These are phyloP conservation scores for Cladorhizidae sp. DNA, from an alignment of 37 sponge, comb jelly and placozoan species.

Conservation along the genomic window DNA sequence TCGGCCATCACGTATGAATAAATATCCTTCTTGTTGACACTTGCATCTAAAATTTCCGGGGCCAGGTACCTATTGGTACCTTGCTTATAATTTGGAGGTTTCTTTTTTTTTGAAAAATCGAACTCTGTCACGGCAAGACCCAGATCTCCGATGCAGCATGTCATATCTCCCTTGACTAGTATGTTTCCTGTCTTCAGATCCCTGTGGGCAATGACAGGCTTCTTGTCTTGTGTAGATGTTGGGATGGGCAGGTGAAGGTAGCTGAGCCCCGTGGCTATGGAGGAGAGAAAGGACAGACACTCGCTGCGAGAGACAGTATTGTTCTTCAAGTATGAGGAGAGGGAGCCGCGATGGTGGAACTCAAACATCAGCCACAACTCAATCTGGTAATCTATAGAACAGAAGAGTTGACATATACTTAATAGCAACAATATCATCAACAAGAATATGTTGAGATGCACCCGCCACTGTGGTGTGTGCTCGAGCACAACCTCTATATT, in stretches of 20 bases:
- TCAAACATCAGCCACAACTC: slow-evolving; percentile 95
- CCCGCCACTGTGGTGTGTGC: no score
- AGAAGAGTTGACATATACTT: no score
- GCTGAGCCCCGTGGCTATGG: slow-evolving; percentile 79
- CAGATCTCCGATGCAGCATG: slow-evolving; percentile 92
- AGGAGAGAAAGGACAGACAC: slow-evolving; percentile 44
- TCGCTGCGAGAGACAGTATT: slow-evolving; percentile 12
- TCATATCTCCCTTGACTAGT: slow-evolving; percentile 79
- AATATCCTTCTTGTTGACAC: slow-evolving; percentile 65
- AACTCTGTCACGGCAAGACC: slow-evolving; percentile 74
- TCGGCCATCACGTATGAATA: slow-evolving; percentile 76
- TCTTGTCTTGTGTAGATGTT: slow-evolving; percentile 23
- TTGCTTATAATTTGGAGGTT: slow-evolving; percentile 15
- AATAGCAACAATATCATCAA: no score
- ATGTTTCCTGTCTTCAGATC: slow-evolving; percentile 94
- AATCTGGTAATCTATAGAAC: slow-evolving; percentile 17
- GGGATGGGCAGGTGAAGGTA: slow-evolving; percentile 66
- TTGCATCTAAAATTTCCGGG: slow-evolving; percentile 89
- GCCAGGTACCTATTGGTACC: slow-evolving; percentile 96
- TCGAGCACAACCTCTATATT: no score
- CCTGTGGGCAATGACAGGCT: slow-evolving; percentile 84
- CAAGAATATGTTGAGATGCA: no score
- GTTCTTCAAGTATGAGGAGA: slow-evolving; percentile 79
- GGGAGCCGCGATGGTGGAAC: slow-evolving; percentile 91
- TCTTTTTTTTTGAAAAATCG: slow-evolving; percentile 14